Evolutionary conservation across 1,140 invertebrate species (phyloP).

Genomic region (Pogonognathellus flavescens): DNA sequence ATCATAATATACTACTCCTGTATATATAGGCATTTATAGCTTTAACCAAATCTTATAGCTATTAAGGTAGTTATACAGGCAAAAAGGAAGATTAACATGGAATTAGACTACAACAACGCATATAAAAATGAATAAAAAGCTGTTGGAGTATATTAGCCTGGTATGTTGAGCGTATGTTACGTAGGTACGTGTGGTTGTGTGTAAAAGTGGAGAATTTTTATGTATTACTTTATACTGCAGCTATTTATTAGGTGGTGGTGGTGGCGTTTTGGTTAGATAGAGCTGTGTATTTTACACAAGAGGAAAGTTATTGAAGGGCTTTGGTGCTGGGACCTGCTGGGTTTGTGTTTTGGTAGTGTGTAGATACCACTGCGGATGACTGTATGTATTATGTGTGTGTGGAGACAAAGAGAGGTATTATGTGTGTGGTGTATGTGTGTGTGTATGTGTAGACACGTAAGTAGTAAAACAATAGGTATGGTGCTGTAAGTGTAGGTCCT

Average conservation of each 20-base stretch:
- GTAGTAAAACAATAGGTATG: neutral
- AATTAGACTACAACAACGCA: neutral
- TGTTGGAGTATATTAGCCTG: no score
- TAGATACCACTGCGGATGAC: no score
- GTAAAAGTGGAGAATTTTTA: neutral
- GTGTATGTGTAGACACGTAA: no score
- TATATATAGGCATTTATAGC: neutral
- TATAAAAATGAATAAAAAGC: neutral
- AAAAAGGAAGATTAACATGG: slow-evolving; percentile 14
- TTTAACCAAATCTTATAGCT: neutral
- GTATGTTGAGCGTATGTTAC: neutral
- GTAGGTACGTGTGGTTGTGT: neutral
- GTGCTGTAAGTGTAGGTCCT: neutral
- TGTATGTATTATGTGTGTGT: no score
- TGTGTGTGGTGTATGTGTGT: neutral
- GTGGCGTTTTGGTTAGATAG: no score
- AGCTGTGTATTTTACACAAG: no score
- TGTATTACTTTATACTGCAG: neutral
- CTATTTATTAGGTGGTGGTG: no score
- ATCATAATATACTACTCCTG: neutral
- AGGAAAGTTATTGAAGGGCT: no score
- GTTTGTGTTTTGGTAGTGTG: no score
- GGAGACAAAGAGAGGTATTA: neutral
- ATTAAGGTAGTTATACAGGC: neutral
- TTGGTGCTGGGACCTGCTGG: no score